Evolutionary conservation across 2,888 invertebrate genomes (phyloP), one percentile per base, ranked within the genome.

Genomic region (Pristionchus fissidentatus): DNA sequence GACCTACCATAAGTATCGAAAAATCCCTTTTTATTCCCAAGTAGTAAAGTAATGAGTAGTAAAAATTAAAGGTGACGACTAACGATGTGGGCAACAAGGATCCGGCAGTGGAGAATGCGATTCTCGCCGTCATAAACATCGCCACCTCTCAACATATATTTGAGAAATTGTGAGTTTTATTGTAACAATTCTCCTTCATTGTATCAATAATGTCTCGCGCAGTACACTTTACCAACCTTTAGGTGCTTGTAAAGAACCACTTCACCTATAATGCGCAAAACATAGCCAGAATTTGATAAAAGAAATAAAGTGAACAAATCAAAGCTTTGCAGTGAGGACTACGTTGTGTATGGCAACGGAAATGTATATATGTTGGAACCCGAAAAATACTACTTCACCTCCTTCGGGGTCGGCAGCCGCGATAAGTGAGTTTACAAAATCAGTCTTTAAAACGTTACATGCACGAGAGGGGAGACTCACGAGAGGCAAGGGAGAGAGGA

Each of bases 261-360:
- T n/a, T n/a, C n/a, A n/a, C n/a, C n/a, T n/a, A n/a, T n/a, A n/a
- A n/a, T n/a, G n/a, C n/a, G n/a, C n/a, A n/a, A n/a, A n/a, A n/a
- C n/a, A n/a, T n/a, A n/a, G n/a, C n/a, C n/a, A n/a, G n/a, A n/a
- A n/a, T n/a, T n/a, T n/a, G n/a, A n/a, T n/a, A n/a, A n/a, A n/a
- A n/a, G n/a, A n/a, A n/a, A n/a, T n/a, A n/a, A n/a, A 10, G 26
- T 29, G 60, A 26, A 29, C 13, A 13, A 38, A 26, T 13, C 70
- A 70, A 7, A 35, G 15, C 70, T 35, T 52, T 79, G 10, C 79
- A 79, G 79, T 3, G 41, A 55, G 10, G 13, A 0, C 3, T 79
- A 55, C 55, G 79, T 57, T 26, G 55, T 55, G 13, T 79, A 79
- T 26, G 79, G 79, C 8, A 79, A 35, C 55, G 79, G 79, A 0